These are phyloP conservation scores for Entomyzon cyanotis DNA, from an alignment of 2,113 vertebrate genomes.

Conservation along the genomic window DNA sequence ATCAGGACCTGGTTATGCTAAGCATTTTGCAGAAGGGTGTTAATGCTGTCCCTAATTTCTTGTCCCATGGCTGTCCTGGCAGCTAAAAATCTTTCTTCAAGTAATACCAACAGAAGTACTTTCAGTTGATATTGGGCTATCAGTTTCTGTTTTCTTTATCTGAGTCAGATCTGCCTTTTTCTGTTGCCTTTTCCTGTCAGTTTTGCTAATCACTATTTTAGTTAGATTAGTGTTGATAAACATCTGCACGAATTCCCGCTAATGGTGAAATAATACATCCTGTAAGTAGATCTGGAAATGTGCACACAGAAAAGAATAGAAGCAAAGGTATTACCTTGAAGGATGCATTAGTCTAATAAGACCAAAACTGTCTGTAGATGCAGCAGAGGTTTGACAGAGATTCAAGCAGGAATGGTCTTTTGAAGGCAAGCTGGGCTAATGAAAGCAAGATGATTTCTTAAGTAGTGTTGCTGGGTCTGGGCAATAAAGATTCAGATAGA, in stretches of 20 bases:
- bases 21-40: not conserved
- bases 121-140: not conserved
- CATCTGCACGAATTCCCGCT: not conserved
- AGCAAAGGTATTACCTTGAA: not conserved
- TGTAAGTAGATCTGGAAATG: not conserved
- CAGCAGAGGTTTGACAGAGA: not conserved
- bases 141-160: not conserved
- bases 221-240: not conserved
- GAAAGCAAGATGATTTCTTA: not conserved
- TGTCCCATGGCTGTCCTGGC: not conserved
- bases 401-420: not conserved
- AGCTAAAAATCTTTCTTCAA: not conserved
- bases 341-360: not conserved
- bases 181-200: constrained; percentile 2
- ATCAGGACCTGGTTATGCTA: not conserved
- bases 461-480: not conserved
- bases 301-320: not conserved
- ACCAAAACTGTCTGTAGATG: not conserved
- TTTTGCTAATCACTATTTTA: not conserved
- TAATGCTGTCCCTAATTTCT: not conserved
- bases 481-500: not conserved
- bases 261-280: not conserved
- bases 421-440: not conserved
- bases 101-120: not conserved
- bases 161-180: not conserved